Conservation (phyloP, 2,888 invertebrate species). For the Stenodera caucasica region DNA sequence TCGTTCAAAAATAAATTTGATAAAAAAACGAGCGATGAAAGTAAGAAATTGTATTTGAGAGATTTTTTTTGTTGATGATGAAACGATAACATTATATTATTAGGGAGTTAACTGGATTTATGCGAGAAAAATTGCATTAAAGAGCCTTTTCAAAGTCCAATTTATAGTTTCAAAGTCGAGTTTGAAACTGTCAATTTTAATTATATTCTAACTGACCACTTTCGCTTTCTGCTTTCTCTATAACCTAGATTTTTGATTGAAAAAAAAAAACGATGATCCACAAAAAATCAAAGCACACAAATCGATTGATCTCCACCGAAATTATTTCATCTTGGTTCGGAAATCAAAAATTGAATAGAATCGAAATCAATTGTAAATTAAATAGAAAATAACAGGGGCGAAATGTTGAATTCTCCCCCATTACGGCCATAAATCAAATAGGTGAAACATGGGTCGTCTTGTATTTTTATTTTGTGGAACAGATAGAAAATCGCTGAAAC, state of each 20-base stretch:
- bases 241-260: neutral
- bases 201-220: neutral
- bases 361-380: neutral
- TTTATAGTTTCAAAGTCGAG: neutral
- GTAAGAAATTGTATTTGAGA: too few relatives aligned
- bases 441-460: neutral
- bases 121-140: neutral
- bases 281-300: neutral
- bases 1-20: neutral
- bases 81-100: neutral
- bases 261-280: neutral
- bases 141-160: neutral
- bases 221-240: neutral
- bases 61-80: neutral
- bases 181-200: conserved; percentile 1
- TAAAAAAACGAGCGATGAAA: neutral
- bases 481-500: conserved; percentile 2
- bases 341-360: too few relatives aligned
- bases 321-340: too few relatives aligned
- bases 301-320: neutral
- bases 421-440: neutral
- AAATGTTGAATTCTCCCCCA: neutral
- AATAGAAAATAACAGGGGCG: neutral
- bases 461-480: neutral
- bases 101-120: neutral